Base-by-base conservation (phyloP, 2,888 invertebrate genomes). In the Buathra laborator region DNA sequence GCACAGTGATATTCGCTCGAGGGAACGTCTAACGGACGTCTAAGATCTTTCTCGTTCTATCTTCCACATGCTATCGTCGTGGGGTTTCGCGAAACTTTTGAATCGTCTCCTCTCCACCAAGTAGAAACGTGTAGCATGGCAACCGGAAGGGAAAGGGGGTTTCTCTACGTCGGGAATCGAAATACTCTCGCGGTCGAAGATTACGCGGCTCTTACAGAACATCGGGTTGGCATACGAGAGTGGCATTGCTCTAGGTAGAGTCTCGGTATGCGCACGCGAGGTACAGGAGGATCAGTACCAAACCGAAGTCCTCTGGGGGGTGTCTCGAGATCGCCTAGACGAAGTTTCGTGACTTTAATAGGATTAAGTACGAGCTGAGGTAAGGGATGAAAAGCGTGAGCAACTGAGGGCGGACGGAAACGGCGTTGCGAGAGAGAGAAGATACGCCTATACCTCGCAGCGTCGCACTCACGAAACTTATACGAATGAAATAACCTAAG, bases 291-390 rank as follows among this genome's bases (percentile, higher is more conserved):
- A 83, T 83, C 75, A 75, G 70, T 64, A 76, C 48, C 48, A 46
- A 79, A 75, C 75, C 53, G 62, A 84, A 86, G 76, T 80, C 82
- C 81, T 46, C 14, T 76, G 70, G 62, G 62, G 56, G 75, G 70
- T 14, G 12, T 12, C 24, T 59, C 29, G 44, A 67, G 66, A 48
- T 53, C 70, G 64, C 75, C 56, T 70, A 68, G 79, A 70, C 77
- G 12, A 88, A 90, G 89, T 90, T 90, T 87, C 83, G 68, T 82
- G 86, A 88, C 87, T 90, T 88, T 89, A 87, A 89, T 88, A 88
- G 87, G 88, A 89, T 90, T 89, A 88, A 82, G 84, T 74, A 82
- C 72, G 68, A 66, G 48, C 44, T 44, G 48, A 16, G 43, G 43
- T 29, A 7, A 43, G 44, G 46, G 48, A 70, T 48, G 70, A 66